Conservation (phyloP, 2,797 vertebrate species). For the Danio jaintianensis region DNA sequence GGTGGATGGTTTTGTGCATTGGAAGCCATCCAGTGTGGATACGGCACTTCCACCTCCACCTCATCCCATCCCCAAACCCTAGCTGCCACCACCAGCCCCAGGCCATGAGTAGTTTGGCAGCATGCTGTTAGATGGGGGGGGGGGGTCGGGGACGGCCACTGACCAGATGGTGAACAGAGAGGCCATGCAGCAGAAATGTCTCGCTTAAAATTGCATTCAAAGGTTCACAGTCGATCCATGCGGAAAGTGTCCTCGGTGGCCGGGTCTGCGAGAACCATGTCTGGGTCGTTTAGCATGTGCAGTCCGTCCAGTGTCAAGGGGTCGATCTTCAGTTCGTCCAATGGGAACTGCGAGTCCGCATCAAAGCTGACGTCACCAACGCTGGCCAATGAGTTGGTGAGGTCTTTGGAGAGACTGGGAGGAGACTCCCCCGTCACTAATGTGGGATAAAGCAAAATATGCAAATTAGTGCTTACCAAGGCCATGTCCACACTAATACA, state of each 20-base stretch:
- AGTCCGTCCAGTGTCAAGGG: constrained; percentile 96
- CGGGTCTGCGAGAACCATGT: constrained; percentile 96
- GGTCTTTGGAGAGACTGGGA: constrained; percentile 98
- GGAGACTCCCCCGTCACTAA: constrained; percentile 95
- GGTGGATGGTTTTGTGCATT: constrained; percentile 54
- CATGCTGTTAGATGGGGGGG: constrained; percentile 58
- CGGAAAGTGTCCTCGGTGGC: constrained; percentile 99
- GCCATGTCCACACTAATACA: neutral
- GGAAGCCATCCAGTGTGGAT: constrained; percentile 52
- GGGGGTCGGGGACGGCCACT: constrained; percentile 63
- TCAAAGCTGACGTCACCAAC: constrained; percentile 96
- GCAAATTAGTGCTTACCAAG: neutral
- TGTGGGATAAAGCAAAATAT: neutral
- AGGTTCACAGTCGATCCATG: constrained; percentile 94
- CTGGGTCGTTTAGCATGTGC: constrained; percentile 98
- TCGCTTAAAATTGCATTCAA: constrained; percentile 47
- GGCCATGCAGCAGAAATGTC: constrained; percentile 78
- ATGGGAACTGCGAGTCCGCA: constrained; percentile 94
- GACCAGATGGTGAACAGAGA: constrained; percentile 72
- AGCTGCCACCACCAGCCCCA: constrained; percentile 46
- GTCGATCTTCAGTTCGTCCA: constrained; percentile 99
- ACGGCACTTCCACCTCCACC: constrained; percentile 46
- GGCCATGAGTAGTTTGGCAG: constrained; percentile 50
- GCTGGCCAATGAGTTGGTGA: constrained; percentile 91
- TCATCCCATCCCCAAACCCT: constrained; percentile 33